A percentile compares a stretch with the other conserved stretches of the same genome.
phyloP scores from a whole-genome alignment of 2,888 invertebrate species.

The Linhomoeus sp. region DNA sequence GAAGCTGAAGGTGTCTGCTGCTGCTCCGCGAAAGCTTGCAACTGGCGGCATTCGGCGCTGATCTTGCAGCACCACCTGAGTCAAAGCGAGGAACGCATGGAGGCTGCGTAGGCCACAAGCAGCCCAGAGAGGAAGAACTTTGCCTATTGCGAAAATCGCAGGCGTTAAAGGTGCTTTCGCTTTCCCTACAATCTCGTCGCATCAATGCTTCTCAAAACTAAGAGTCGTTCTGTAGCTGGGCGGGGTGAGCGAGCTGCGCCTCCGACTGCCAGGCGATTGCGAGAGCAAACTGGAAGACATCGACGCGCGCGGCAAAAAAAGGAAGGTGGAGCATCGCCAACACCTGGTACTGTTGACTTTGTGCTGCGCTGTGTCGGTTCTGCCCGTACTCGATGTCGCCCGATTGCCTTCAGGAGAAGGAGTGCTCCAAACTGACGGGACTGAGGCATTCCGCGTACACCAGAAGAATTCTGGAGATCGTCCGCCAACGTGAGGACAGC shows the following conservation, averaged over 20 bases:
- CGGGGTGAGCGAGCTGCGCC: no score
- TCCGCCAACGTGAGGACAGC: conserved; percentile 84
- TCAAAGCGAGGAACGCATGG: conserved; percentile 40
- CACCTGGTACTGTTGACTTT: background rate
- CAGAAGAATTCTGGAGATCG: conserved; percentile 75
- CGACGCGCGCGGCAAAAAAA: no score
- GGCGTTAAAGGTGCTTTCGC: background rate
- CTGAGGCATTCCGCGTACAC: conserved; percentile 59
- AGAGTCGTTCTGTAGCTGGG: background rate
- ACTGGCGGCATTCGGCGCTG: no score
- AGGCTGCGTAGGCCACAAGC: conserved; percentile 49
- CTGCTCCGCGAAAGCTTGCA: no score
- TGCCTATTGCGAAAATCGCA: background rate
- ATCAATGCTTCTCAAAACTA: no score
- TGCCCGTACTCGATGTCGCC: no score
- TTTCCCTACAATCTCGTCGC: no score
- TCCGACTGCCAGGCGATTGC: no score
- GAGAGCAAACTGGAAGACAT: no score
- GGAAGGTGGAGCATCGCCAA: background rate
- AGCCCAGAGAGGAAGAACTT: conserved; percentile 2
- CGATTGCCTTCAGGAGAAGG: no score
- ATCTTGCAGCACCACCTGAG: conserved; percentile 1
- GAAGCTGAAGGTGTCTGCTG: conserved; percentile 1
- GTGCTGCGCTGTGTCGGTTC: no score
- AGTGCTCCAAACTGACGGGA: no score